Evolutionary conservation across 2,797 vertebrate genomes (phyloP), one percentile per base, ranked within the genome.

Genomic region (Meriones psammophilus): DNA sequence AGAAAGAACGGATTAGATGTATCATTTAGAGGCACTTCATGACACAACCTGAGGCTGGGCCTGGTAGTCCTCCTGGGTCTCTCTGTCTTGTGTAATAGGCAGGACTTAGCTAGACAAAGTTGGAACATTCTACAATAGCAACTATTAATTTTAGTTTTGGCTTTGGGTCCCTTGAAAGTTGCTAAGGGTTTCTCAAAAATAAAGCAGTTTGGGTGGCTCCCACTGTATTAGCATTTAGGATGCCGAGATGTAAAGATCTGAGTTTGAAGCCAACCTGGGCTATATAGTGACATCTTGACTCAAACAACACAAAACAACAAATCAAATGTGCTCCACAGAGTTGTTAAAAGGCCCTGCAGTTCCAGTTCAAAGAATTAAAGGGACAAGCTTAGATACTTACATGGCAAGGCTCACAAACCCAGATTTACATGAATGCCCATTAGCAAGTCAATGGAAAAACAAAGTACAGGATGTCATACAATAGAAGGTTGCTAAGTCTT

Each of bases 111-210:
- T 12, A 69, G 54, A 39, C 39, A 85, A 90, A 88, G 46, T 62
- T 91, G 26, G 26, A 8, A 64, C 84, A 13, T 58, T 94, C 58
- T 88, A 92, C 73, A 87, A 79, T 3, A 89, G 68, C 26, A 69
- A 5, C 78, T 42, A 33, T 86, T 22, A 33, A 30, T 33, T 39
- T 78, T 76, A 77, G 6, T 92, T 79, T 54, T 56, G 10, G 8
- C 71, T 39, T 50, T n/a, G 83, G 46, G 56, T 33, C 8, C 33
- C 15, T 79, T 77, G 58, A 83, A 83, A 79, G 22, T 68, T 89
- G 73, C 18, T 89, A 26, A 92, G 20, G 15, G 80, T 64, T 85
- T 12, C 79, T 97, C 36, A 93, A 77, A 94, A 90, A 46, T 7
- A 80, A 89, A 9, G 22, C 17, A 69, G 24, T 54, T 30, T 42